Evolutionary conservation across 2,797 vertebrate genomes (phyloP).

Genomic region (Gallirallus australis): DNA sequence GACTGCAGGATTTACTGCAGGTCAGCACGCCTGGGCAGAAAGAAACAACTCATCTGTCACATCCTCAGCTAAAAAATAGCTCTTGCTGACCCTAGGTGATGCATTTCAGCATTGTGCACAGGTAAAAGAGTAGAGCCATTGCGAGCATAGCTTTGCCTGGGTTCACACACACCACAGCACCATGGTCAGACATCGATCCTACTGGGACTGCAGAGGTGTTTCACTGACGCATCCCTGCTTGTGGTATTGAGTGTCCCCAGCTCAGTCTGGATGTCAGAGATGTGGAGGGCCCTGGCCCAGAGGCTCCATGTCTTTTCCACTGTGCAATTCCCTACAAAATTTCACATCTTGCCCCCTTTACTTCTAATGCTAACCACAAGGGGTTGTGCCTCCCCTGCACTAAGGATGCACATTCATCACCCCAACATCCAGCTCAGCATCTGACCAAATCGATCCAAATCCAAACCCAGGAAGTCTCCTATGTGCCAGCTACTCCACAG

Average conservation of each 20-base stretch:
- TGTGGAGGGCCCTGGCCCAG: not conserved
- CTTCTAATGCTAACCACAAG: rapidly evolving
- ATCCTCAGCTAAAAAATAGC: not conserved
- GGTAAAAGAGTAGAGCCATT: not conserved
- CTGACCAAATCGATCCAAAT: not conserved
- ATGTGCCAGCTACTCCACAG: not conserved
- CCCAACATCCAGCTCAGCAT: not conserved
- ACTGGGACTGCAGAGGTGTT: not conserved
- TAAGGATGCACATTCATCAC: not conserved
- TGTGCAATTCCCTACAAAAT: not conserved
- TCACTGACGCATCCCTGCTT: not conserved
- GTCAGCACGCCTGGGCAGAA: not conserved
- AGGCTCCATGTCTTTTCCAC: not conserved
- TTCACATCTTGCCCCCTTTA: not conserved
- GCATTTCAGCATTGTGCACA: rapidly evolving
- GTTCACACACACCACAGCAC: rapidly evolving
- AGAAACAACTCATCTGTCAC: not conserved
- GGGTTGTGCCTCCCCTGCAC: not conserved
- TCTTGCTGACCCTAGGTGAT: not conserved
- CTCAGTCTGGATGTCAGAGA: not conserved
- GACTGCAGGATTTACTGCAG: not conserved
- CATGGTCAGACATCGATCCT: rapidly evolving
- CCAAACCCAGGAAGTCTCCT: not conserved
- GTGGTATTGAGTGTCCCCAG: rapidly evolving
- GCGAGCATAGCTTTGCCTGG: rapidly evolving